Evolutionary conservation across 2,113 vertebrate genomes (phyloP).

Genomic region (Bufo gargarizans): DNA sequence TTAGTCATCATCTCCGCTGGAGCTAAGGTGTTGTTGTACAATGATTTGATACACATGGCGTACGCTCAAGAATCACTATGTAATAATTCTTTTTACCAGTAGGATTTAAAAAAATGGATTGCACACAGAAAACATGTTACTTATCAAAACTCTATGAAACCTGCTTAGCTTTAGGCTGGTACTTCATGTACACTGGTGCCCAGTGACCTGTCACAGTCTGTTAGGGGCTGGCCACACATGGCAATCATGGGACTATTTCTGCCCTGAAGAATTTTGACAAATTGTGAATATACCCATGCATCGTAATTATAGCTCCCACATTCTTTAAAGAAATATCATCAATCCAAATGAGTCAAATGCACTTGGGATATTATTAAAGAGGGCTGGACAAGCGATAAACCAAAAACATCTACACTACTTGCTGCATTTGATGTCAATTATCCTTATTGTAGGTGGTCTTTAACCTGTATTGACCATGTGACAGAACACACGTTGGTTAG

Average conservation of each 20-base stretch:
- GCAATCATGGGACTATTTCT: neutral
- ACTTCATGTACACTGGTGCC: neutral
- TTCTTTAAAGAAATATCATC: neutral
- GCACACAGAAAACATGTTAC: neutral
- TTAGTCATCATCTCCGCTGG: slow-evolving; percentile 1
- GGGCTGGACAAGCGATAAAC: neutral
- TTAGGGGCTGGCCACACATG: neutral
- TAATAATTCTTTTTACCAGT: neutral
- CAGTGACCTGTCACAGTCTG: neutral
- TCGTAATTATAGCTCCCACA: neutral
- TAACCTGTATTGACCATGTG: no score
- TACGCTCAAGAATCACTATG: neutral
- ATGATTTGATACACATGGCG: neutral
- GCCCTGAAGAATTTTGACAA: neutral
- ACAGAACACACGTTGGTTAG: no score
- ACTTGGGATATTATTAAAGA: neutral
- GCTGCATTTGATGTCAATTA: neutral
- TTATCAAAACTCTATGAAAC: neutral
- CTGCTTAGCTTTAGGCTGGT: neutral
- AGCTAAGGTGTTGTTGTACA: neutral
- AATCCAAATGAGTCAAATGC: neutral
- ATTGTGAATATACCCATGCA: neutral
- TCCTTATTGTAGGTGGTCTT: no score
- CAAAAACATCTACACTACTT: neutral
- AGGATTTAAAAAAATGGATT: neutral